phyloP scores from a whole-genome alignment of 2,888 invertebrate genomes.

The Neoascia interrupta region DNA sequence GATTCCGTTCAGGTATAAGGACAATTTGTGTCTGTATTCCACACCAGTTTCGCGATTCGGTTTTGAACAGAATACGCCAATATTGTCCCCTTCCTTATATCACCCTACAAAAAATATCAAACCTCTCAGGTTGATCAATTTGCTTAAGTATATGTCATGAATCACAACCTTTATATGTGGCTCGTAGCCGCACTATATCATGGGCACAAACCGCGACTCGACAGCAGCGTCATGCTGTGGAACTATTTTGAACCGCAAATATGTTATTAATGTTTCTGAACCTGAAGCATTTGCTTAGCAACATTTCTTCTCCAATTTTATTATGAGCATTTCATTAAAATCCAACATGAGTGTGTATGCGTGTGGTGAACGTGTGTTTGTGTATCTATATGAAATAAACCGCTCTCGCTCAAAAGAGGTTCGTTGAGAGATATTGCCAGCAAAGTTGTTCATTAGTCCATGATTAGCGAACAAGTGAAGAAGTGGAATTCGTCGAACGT shows the following conservation, averaged over 20 bases:
- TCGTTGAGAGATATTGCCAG: constrained; percentile 37
- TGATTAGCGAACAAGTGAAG: constrained; percentile 65
- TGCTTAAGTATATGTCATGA: no score
- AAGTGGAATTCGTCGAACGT: constrained; percentile 43
- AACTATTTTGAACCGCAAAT: not conserved
- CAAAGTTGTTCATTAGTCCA: constrained; percentile 59
- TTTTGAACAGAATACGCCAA: no score
- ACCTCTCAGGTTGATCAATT: no score
- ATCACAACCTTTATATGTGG: no score
- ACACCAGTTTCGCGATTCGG: no score
- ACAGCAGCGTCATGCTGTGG: not conserved
- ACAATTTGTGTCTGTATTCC: no score
- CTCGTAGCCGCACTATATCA: no score
- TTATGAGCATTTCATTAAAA: not conserved
- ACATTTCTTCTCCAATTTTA: not conserved
- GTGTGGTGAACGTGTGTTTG: no score
- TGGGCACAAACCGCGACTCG: not conserved
- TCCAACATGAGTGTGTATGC: constrained; percentile 3
- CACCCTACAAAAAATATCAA: no score
- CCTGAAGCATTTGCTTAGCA: not conserved
- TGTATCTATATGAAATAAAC: constrained; percentile 36
- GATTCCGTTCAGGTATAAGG: no score
- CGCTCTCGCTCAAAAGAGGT: constrained; percentile 24
- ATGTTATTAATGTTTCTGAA: no score
- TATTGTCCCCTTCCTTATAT: no score